phyloP scores from a whole-genome alignment of 2,113 vertebrate genomes.

The Oryzias melastigma region DNA sequence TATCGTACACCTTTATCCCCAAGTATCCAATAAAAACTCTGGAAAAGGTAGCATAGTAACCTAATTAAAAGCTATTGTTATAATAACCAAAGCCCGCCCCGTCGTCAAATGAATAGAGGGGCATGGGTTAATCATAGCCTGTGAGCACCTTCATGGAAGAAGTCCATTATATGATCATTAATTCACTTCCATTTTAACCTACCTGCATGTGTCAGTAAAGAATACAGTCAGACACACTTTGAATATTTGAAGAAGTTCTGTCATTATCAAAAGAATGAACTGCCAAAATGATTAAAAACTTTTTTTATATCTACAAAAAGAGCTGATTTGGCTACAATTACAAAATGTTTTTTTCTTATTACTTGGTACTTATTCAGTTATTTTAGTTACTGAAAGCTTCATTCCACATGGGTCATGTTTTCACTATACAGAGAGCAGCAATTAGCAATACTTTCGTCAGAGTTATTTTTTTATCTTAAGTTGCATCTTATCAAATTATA shows the following conservation, averaged over 20 bases:
- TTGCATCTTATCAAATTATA: conserved; percentile 20
- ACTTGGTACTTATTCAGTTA: conserved; percentile 48
- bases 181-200: conserved; percentile 70
- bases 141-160: conserved; percentile 73
- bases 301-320: conserved; percentile 21
- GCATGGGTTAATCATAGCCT: conserved; percentile 80
- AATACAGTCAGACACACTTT: conserved; percentile 38
- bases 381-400: conserved; percentile 28
- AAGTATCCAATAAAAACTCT: conserved; percentile 58
- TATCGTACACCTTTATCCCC: conserved; percentile 59
- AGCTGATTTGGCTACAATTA: conserved; percentile 61
- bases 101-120: conserved; percentile 72
- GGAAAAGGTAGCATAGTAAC: conserved; percentile 71
- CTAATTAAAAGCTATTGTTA: conserved; percentile 76
- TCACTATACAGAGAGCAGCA: conserved; percentile 23
- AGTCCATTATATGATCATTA: conserved; percentile 71
- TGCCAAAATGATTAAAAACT: too few relatives aligned
- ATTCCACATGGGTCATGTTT: conserved; percentile 38
- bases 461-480: conserved; percentile 35
- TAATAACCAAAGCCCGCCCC: conserved; percentile 69
- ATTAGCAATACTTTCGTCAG: conserved; percentile 34
- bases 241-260: conserved; percentile 15
- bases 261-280: too few relatives aligned
- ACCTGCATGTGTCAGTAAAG: conserved; percentile 72
- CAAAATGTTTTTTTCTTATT: conserved; percentile 52